These are phyloP conservation scores for Nyleta sp. DNA, from an alignment of 2,888 invertebrate species.

Conservation along the genomic window DNA sequence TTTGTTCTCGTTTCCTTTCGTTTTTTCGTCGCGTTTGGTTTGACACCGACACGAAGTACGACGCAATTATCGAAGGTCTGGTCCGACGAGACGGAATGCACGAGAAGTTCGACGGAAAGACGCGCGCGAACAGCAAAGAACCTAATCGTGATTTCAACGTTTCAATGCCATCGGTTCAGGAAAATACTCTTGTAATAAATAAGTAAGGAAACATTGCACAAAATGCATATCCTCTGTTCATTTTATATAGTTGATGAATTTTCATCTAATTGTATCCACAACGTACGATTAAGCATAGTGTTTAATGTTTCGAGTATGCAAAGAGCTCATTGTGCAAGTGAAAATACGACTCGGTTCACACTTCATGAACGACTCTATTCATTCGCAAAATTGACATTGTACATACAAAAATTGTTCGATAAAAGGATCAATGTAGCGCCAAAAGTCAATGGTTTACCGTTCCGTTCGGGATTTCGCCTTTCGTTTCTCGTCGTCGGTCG, in stretches of 20 bases:
- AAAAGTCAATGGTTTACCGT: too few relatives aligned
- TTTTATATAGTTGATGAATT: conserved; percentile 73
- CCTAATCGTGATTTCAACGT: conserved; percentile 53
- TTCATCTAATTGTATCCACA: conserved; percentile 71
- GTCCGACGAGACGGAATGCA: background rate
- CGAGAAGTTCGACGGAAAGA: background rate
- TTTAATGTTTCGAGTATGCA: conserved; percentile 61
- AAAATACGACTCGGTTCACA: too few relatives aligned
- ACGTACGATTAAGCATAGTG: conserved; percentile 67
- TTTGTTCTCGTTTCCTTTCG: conserved; percentile 32
- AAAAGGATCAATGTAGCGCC: too few relatives aligned
- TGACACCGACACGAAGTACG: background rate
- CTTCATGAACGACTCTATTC: too few relatives aligned
- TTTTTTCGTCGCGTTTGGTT: conserved; percentile 13
- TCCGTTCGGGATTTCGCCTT: too few relatives aligned
- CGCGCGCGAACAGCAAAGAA: conserved; percentile 1
- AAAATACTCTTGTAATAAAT: conserved; percentile 63
- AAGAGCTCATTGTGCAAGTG: conserved; percentile 45
- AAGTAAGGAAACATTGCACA: conserved; percentile 79
- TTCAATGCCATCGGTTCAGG: conserved; percentile 54
- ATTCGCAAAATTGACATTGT: too few relatives aligned
- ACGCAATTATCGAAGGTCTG: conserved; percentile 6
- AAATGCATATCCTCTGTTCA: conserved; percentile 78
- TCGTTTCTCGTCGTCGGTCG: too few relatives aligned
- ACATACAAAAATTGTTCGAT: too few relatives aligned